These are phyloP conservation scores for Brachionichthys hirsutus DNA, from an alignment of 2,113 vertebrate species.

Conservation along the genomic window DNA sequence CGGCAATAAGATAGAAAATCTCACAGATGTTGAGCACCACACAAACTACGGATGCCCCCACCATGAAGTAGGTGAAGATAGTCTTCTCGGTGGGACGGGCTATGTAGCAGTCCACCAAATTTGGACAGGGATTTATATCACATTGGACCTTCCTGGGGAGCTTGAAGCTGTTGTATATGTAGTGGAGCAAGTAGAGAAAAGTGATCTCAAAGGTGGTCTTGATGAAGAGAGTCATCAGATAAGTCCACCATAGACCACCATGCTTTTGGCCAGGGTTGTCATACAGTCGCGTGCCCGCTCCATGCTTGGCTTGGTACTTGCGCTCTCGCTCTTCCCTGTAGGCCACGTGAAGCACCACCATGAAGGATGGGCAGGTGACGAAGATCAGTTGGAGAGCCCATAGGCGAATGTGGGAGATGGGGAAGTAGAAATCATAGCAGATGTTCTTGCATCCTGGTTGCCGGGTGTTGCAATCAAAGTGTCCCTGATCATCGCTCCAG, in stretches of 20 bases:
- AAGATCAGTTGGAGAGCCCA: slow-evolving; percentile 95
- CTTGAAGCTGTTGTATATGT: slow-evolving; percentile 76
- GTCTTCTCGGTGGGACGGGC: slow-evolving; percentile 82
- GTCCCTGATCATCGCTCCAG: slow-evolving; percentile 80
- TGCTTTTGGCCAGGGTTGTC: slow-evolving; percentile 82
- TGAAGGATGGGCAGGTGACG: slow-evolving; percentile 86
- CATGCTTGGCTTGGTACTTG: slow-evolving; percentile 69
- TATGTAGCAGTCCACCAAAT: slow-evolving; percentile 81
- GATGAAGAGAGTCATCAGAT: slow-evolving; percentile 80
- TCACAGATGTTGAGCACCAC: slow-evolving; percentile 81
- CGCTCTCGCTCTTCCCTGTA: slow-evolving; percentile 77
- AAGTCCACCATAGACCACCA: slow-evolving; percentile 91
- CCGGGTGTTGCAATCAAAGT: slow-evolving; percentile 81
- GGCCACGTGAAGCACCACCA: slow-evolving; percentile 82
- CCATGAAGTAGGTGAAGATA: slow-evolving; percentile 85
- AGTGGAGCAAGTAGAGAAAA: slow-evolving; percentile 81
- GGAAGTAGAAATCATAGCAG: slow-evolving; percentile 86
- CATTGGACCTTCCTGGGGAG: slow-evolving; percentile 80
- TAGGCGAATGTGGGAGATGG: slow-evolving; percentile 87
- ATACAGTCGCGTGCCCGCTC: slow-evolving; percentile 67
- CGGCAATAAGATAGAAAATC: slow-evolving; percentile 77
- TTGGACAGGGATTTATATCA: slow-evolving; percentile 75
- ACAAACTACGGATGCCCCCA: slow-evolving; percentile 75
- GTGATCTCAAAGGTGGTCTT: slow-evolving; percentile 75
- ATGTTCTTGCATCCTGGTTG: slow-evolving; percentile 83